phyloP scores from a whole-genome alignment of 1,140 invertebrate species.

The Geopemphigus sp. region DNA sequence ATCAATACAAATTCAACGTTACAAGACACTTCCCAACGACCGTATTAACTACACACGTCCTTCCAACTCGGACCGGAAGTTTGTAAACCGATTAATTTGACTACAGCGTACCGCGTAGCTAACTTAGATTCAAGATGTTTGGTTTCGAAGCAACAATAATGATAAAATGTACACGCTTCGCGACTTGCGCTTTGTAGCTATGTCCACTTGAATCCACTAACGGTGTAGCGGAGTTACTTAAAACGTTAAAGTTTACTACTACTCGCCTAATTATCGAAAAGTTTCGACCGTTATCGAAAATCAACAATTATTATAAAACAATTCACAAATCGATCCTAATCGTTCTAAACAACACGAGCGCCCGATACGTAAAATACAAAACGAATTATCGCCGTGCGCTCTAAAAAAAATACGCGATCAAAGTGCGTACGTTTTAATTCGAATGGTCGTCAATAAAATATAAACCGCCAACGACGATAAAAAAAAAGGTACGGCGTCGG shows the following conservation, averaged over 20 bases:
- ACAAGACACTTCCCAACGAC: no score
- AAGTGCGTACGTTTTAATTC: no score
- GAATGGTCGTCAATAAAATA: no score
- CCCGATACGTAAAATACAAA: no score
- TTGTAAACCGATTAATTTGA: background rate
- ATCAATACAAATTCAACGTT: no score
- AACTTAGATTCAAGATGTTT: background rate
- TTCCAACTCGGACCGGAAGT: background rate
- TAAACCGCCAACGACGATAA: no score
- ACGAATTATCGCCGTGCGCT: no score
- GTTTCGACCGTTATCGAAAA: background rate
- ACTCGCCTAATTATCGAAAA: background rate
- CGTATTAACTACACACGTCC: no score
- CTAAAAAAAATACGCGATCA: no score
- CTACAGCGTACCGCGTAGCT: background rate
- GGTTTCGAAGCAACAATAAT: slow-evolving; percentile 1
- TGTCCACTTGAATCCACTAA: background rate
- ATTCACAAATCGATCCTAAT: background rate
- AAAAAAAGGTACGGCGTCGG: no score
- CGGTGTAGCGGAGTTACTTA: background rate
- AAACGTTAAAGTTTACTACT: background rate
- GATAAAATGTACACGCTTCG: background rate
- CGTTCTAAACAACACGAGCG: no score
- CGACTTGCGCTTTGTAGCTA: background rate
- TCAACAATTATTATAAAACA: background rate